Conservation (phyloP, 2,888 invertebrate species). For the Mechanitis messenoides region DNA sequence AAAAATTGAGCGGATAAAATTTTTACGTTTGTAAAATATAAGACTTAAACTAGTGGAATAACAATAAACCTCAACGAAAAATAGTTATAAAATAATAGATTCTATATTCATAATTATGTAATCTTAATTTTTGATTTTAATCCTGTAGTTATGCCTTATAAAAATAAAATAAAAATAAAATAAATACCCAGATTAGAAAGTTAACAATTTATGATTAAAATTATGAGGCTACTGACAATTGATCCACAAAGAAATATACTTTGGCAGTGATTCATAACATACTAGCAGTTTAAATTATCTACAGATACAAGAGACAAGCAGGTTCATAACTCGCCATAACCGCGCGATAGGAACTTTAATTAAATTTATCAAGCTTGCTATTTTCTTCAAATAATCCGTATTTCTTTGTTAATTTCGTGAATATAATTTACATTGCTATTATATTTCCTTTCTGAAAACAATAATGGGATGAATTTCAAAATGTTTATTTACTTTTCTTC, state of each 20-base stretch:
- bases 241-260: background rate
- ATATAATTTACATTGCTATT: background rate
- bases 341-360: conserved; percentile 40
- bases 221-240: background rate
- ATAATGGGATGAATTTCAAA: no score
- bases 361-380: conserved; percentile 46
- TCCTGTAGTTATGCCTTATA: no score
- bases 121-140: no score
- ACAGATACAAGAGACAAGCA: conserved; percentile 11
- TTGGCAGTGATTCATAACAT: background rate
- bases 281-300: conserved; percentile 1
- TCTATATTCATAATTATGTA: no score
- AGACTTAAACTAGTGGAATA: no score
- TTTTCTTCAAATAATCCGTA: conserved; percentile 44
- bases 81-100: no score
- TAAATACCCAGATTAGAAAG: background rate
- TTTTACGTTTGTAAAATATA: no score
- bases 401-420: conserved; percentile 12
- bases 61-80: no score
- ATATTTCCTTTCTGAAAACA: no score
- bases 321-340: conserved; percentile 32
- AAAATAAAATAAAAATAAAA: background rate
- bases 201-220: conserved; percentile 1
- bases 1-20: no score
- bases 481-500: no score